Conservation (phyloP, 2,888 invertebrate genomes). For the Dorcus hopei region DNA sequence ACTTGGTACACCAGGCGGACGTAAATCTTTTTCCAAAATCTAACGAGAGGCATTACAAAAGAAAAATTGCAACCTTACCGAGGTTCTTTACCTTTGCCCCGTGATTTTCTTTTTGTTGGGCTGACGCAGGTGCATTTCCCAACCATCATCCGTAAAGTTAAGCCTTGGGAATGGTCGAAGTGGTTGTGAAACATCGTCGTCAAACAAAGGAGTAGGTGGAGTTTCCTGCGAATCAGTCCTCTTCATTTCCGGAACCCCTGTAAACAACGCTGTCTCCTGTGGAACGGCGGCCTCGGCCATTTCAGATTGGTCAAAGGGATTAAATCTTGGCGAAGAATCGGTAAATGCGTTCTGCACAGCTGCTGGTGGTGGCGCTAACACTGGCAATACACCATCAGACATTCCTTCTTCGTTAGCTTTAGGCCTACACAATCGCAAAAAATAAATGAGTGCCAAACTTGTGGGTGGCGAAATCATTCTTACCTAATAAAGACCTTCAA, state of each 20-base stretch:
- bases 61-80: neutral
- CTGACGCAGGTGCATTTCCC: slow-evolving; percentile 95
- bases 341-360: slow-evolving; percentile 52
- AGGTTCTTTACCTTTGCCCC: slow-evolving; percentile 63
- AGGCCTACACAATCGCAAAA: slow-evolving; percentile 47
- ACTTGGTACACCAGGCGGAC: slow-evolving; percentile 75
- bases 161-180: slow-evolving; percentile 87
- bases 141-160: slow-evolving; percentile 76
- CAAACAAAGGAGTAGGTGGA: slow-evolving; percentile 89
- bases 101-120: slow-evolving; percentile 97
- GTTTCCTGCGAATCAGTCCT: slow-evolving; percentile 69
- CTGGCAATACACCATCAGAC: slow-evolving; percentile 60
- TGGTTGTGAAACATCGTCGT: slow-evolving; percentile 89
- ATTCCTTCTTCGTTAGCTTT: slow-evolving; percentile 52
- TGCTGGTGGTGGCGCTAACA: slow-evolving; percentile 69
- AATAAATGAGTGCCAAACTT: neutral
- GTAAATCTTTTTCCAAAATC: slow-evolving; percentile 97
- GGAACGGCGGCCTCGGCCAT: slow-evolving; percentile 44
- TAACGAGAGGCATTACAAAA: slow-evolving; percentile 32
- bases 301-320: slow-evolving; percentile 71
- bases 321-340: slow-evolving; percentile 66
- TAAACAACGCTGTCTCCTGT: slow-evolving; percentile 41
- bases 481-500: slow-evolving; percentile 80
- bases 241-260: slow-evolving; percentile 38
- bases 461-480: slow-evolving; percentile 16